Evolutionary conservation across 2,113 vertebrate genomes (phyloP).

Genomic region (Campylomormyrus tamandua): DNA sequence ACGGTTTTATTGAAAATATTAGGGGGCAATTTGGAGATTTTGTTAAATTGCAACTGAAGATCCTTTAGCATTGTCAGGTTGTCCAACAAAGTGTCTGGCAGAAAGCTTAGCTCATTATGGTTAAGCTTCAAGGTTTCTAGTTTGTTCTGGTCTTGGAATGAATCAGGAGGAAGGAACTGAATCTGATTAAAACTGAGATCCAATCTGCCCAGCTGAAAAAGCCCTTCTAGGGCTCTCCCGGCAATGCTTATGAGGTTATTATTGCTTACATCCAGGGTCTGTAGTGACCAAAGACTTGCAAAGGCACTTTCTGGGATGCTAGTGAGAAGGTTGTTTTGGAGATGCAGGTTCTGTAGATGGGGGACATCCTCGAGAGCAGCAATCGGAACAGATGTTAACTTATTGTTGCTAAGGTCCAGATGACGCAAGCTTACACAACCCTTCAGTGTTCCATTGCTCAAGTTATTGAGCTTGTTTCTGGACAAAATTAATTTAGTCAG

Average conservation of each 20-base stretch:
- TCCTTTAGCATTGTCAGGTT: constrained; percentile 36
- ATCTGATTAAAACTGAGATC: constrained; percentile 48
- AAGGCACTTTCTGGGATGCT: constrained; percentile 32
- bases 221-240: constrained; percentile 35
- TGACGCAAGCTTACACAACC: constrained; percentile 34
- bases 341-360: constrained; percentile 38
- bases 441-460: constrained; percentile 33
- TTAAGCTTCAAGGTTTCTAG: constrained; percentile 46
- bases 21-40: constrained; percentile 29
- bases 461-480: constrained; percentile 33
- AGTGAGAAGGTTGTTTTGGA: constrained; percentile 48
- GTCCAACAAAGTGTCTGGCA: constrained; percentile 36
- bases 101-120: constrained; percentile 37
- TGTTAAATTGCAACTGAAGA: constrained; percentile 48
- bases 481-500: constrained; percentile 44
- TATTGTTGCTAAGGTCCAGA: constrained; percentile 47
- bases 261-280: constrained; percentile 40
- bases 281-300: constrained; percentile 25
- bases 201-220: constrained; percentile 35
- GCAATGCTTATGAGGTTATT: constrained; percentile 40
- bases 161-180: constrained; percentile 26
- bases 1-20: constrained; percentile 33
- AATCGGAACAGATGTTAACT: constrained; percentile 26
- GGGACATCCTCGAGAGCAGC: constrained; percentile 31
- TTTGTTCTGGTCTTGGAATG: constrained; percentile 35